These are phyloP conservation scores for Centroberyx gerrardi DNA, from an alignment of 2,797 vertebrate species.

Conservation along the genomic window DNA sequence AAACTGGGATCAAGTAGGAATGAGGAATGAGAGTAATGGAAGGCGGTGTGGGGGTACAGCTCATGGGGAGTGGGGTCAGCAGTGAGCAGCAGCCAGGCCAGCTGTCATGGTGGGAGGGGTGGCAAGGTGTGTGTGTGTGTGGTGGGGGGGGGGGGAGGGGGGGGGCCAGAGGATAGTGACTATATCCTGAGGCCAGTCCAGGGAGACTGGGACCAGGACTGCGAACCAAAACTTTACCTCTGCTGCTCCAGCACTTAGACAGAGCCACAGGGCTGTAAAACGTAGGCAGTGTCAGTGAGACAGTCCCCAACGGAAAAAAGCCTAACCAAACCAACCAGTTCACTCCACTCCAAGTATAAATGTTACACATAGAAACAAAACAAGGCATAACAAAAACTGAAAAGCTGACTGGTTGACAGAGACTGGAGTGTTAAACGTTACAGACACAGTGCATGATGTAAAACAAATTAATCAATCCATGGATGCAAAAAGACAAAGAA, in stretches of 20 bases:
- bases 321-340: constrained; percentile 54
- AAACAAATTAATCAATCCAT: constrained; percentile 18
- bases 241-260: constrained; percentile 81
- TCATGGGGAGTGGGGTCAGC: constrained; percentile 70
- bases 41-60: constrained; percentile 46
- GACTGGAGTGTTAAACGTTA: constrained; percentile 61
- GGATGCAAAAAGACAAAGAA: constrained; percentile 11
- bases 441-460: constrained; percentile 48
- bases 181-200: constrained; percentile 74
- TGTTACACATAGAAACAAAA: constrained; percentile 65
- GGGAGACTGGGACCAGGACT: constrained; percentile 70
- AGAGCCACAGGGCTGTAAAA: constrained; percentile 85
- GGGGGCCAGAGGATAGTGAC: constrained; percentile 72
- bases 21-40: constrained; percentile 39
- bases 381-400: constrained; percentile 52
- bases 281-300: constrained; percentile 78
- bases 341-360: constrained; percentile 38
- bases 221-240: constrained; percentile 83
- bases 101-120: constrained; percentile 67
- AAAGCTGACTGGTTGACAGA: constrained; percentile 66
- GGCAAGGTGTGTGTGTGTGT: constrained; percentile 9
- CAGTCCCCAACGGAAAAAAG: constrained; percentile 62
- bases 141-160: not conserved
- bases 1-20: constrained; percentile 16
- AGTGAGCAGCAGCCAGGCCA: constrained; percentile 82